Percentiles rank a stretch among this genome's conserved stretches.
Evolutionary conservation across 2,888 invertebrate species (phyloP).

Genomic region (Ichneumoninae sp.): DNA sequence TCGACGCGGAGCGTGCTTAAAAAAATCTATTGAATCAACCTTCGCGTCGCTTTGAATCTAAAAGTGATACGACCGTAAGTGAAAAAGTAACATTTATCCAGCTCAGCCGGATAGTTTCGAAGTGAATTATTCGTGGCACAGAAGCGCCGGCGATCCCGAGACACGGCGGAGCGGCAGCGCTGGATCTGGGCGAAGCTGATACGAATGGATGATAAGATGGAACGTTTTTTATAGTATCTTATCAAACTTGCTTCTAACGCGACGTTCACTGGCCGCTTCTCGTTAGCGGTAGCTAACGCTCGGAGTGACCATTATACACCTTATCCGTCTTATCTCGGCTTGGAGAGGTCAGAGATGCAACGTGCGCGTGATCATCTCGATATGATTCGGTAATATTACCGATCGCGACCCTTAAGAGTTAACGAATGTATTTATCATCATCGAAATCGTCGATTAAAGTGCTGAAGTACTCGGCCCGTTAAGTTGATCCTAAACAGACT

Average conservation of each 20-base stretch:
- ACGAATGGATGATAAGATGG: slow-evolving; percentile 41
- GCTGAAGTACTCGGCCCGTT: neutral
- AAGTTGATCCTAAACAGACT: neutral
- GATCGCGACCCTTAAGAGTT: neutral
- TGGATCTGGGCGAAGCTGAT: neutral
- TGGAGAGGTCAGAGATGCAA: slow-evolving; percentile 41
- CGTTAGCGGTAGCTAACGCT: slow-evolving; percentile 21
- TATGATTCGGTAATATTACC: slow-evolving; percentile 4
- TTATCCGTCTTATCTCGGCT: slow-evolving; percentile 31
- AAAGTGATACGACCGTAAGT: neutral
- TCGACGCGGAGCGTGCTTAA: neutral
- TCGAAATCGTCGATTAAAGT: neutral
- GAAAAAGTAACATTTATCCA: neutral
- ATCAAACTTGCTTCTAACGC: slow-evolving; percentile 38
- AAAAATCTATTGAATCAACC: neutral
- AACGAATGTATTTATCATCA: slow-evolving; percentile 4
- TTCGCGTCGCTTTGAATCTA: neutral
- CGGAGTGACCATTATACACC: slow-evolving; percentile 42
- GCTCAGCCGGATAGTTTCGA: neutral
- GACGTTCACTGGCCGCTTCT: neutral
- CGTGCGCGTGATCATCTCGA: slow-evolving; percentile 2
- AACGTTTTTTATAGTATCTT: slow-evolving; percentile 35
- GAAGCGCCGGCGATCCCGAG: neutral
- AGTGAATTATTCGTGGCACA: slow-evolving; percentile 9
- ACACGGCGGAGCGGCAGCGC: neutral